These are phyloP conservation scores for Neosalanx taihuensis DNA, from an alignment of 2,797 vertebrate genomes.

Conservation along the genomic window DNA sequence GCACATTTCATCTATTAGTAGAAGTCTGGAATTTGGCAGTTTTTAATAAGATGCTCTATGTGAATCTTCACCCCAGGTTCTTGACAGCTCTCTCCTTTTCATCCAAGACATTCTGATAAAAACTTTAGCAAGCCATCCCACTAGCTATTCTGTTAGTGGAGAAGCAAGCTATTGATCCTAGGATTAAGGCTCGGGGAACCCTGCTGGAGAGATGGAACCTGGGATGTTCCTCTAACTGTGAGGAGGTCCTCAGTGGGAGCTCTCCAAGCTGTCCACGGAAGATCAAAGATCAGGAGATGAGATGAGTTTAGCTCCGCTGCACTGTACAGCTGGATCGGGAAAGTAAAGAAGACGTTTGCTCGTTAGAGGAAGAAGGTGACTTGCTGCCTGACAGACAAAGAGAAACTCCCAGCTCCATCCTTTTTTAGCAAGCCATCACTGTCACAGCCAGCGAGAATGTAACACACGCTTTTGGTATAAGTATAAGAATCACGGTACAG, in stretches of 20 bases:
- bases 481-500: background rate
- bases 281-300: background rate
- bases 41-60: conserved; percentile 19
- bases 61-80: conserved; percentile 21
- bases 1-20: no score
- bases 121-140: conserved; percentile 31
- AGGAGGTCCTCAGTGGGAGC: no score
- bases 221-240: background rate
- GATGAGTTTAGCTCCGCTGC: background rate
- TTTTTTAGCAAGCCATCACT: no score
- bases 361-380: conserved; percentile 1
- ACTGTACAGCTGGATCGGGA: background rate
- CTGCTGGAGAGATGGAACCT: conserved; percentile 12
- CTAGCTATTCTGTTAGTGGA: conserved; percentile 28
- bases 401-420: no score
- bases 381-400: background rate
- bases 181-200: conserved; percentile 31
- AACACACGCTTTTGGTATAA: no score
- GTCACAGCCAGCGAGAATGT: no score
- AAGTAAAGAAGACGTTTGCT: background rate
- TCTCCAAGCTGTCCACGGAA: background rate
- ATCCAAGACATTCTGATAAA: conserved; percentile 44
- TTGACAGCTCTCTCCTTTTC: conserved; percentile 24
- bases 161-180: conserved; percentile 49
- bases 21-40: no score